phyloP scores from a whole-genome alignment of 2,797 vertebrate genomes.

The Amblyopsis hoosieri region DNA sequence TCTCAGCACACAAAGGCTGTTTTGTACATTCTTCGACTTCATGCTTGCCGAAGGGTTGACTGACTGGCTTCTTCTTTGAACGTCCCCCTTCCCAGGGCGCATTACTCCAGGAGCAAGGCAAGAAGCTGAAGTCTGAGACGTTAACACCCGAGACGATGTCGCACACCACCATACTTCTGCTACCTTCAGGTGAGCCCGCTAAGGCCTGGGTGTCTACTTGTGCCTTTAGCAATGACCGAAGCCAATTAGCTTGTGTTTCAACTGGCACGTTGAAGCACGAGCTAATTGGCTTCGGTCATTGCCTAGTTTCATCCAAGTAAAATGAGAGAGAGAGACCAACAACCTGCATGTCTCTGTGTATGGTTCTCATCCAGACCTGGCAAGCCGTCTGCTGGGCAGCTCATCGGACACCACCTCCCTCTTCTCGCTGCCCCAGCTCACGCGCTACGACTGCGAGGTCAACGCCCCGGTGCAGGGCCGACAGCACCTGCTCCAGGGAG shows the following conservation, averaged over 20 bases:
- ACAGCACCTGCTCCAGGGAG: conserved; percentile 94
- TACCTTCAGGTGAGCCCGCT: conserved; percentile 86
- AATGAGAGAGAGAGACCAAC: neutral
- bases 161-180: conserved; percentile 86
- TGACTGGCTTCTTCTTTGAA: conserved; percentile 15
- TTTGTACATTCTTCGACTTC: too few species aligned
- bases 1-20: neutral
- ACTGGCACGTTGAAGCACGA: too few species aligned
- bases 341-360: neutral
- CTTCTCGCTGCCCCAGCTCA: conserved; percentile 90
- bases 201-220: too few species aligned
- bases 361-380: conserved; percentile 79
- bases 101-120: conserved; percentile 84
- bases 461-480: conserved; percentile 95
- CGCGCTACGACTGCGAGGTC: conserved; percentile 96
- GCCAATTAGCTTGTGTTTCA: too few species aligned
- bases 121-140: conserved; percentile 86
- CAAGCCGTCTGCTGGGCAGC: conserved; percentile 87
- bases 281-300: too few species aligned
- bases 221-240: neutral
- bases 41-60: too few species aligned
- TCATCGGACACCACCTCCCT: conserved; percentile 85
- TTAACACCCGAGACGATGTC: conserved; percentile 73
- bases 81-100: conserved; percentile 72
- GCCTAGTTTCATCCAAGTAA: neutral